A percentile compares a stretch with the other conserved stretches of the same genome.
Evolutionary conservation across 2,797 vertebrate species (phyloP).

Genomic region (Sebastes iracundus): DNA sequence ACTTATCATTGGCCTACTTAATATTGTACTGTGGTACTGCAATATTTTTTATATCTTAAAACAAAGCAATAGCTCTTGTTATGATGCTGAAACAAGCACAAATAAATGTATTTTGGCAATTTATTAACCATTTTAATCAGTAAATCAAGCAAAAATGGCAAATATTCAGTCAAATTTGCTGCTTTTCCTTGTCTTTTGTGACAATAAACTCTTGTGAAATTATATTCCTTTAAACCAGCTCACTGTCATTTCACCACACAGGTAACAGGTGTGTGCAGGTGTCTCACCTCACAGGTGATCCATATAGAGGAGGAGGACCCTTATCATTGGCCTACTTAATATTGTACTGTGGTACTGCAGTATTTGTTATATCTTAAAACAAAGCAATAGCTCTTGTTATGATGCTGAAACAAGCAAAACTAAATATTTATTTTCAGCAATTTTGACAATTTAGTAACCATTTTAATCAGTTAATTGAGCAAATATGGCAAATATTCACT

Average conservation of each 20-base stretch:
- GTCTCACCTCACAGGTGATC: background rate
- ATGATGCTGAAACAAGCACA: background rate
- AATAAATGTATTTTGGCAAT: background rate
- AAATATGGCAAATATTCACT: too few species aligned
- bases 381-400: background rate
- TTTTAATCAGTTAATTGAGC: background rate
- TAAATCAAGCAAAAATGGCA: background rate
- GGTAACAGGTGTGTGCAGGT: too few species aligned
- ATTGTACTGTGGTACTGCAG: background rate
- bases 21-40: background rate
- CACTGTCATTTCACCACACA: background rate
- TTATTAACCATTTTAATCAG: background rate
- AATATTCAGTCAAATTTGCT: background rate
- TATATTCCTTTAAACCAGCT: background rate
- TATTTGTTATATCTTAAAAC: background rate
- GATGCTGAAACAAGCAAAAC: background rate
- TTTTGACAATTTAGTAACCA: background rate
- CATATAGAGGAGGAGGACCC: background rate
- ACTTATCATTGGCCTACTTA: background rate
- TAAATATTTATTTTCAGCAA: background rate
- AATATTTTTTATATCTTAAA: background rate
- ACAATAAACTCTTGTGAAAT: background rate
- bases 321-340: background rate
- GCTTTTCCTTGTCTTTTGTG: background rate
- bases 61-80: background rate